phyloP scores from a whole-genome alignment of 2,797 vertebrate species.

The Iguana delicatissima region DNA sequence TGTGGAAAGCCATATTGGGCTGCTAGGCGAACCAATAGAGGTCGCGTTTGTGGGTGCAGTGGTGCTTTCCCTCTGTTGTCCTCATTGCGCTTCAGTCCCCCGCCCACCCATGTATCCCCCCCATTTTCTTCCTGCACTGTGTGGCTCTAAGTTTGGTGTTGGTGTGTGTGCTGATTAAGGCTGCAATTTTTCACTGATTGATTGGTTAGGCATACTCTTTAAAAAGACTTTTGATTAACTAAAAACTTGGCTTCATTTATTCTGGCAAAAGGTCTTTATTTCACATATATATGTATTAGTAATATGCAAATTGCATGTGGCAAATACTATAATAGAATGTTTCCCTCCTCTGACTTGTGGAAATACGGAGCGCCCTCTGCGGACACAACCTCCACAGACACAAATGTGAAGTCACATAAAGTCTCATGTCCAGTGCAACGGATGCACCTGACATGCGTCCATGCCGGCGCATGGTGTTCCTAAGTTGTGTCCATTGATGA shows the following conservation, averaged over 20 bases:
- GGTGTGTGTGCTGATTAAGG: neutral
- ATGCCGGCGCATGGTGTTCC: too few relatives aligned
- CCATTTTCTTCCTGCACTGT: neutral
- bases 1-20: constrained; percentile 83
- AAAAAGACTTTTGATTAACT: neutral
- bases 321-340: neutral
- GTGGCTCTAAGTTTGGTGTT: neutral
- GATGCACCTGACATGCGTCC: too few relatives aligned
- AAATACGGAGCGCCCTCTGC: too few relatives aligned
- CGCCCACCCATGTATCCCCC: neutral
- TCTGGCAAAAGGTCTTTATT: neutral
- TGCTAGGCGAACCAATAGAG: constrained; percentile 88
- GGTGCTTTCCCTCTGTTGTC: neutral
- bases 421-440: too few relatives aligned
- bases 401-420: too few relatives aligned
- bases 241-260: neutral
- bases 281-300: neutral
- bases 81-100: neutral
- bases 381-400: too few relatives aligned
- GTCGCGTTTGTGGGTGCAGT: constrained; percentile 81
- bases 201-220: neutral
- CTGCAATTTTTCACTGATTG: neutral
- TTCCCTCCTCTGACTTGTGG: too few relatives aligned
- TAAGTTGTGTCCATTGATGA: too few relatives aligned
- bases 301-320: neutral